Evolutionary conservation across 64 coral and sea anemone species (phyloP).

Genomic region (Stichodactyla helianthus): DNA sequence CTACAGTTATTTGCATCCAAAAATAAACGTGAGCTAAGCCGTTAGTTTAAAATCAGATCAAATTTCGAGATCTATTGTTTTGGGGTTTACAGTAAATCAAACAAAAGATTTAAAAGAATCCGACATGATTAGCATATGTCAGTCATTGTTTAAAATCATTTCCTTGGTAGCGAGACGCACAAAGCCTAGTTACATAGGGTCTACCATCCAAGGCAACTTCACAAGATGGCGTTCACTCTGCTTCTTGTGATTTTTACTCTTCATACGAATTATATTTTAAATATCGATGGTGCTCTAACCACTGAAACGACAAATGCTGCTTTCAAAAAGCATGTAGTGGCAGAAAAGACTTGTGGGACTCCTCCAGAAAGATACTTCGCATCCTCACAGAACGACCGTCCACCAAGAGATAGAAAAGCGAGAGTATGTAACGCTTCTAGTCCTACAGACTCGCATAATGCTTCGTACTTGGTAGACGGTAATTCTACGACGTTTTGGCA

Average conservation of each 20-base stretch:
- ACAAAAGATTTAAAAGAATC: not conserved
- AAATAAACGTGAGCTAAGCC: not conserved
- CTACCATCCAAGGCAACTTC: slow-evolving; percentile 48
- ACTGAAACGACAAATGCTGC: slow-evolving; percentile 56
- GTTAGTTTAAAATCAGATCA: not conserved
- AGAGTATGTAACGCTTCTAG: slow-evolving; percentile 46
- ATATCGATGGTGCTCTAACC: not conserved
- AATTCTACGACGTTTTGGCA: slow-evolving; percentile 65
- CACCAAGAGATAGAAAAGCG: not conserved
- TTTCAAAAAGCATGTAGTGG: slow-evolving; percentile 39
- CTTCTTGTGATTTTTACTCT: slow-evolving; percentile 20
- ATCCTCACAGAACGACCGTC: slow-evolving; percentile 5
- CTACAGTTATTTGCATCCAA: not conserved
- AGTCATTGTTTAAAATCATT: slow-evolving; percentile 74
- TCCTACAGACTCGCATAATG: slow-evolving; percentile 44
- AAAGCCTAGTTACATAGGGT: slow-evolving; percentile 36
- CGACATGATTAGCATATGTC: slow-evolving; percentile 87
- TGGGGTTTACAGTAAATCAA: not conserved
- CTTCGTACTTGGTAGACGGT: slow-evolving; percentile 66
- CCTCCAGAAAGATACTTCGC: slow-evolving; percentile 19
- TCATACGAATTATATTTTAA: slow-evolving; percentile 2
- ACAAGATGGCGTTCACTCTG: slow-evolving; percentile 36
- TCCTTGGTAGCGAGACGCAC: slow-evolving; percentile 68
- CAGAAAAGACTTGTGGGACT: slow-evolving; percentile 65
- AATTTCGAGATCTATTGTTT: not conserved